A percentile compares a stretch with the other conserved stretches of the same genome.
phyloP scores from a whole-genome alignment of 2,888 invertebrate genomes.

The Drosophila emarginata region DNA sequence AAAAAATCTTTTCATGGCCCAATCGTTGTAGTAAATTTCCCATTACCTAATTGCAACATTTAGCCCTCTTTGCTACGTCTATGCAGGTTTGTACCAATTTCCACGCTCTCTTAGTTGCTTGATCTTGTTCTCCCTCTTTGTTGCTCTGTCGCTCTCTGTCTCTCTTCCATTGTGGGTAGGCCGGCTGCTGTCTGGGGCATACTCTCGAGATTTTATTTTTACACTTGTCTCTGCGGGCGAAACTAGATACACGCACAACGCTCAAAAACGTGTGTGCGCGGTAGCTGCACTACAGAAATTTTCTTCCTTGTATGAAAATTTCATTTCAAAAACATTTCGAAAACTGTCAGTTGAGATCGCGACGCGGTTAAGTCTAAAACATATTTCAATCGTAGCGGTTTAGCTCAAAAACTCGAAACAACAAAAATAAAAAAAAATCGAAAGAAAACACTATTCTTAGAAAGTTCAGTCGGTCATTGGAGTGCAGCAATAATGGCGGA shows the following conservation, averaged over 20 bases:
- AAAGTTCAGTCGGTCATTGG: slow-evolving; percentile 81
- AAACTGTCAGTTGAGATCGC: slow-evolving; percentile 80
- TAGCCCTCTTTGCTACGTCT: not conserved
- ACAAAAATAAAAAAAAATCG: slow-evolving; percentile 34
- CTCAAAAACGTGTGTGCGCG: slow-evolving; percentile 13
- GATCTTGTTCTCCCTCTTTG: not conserved
- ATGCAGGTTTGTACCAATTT: not conserved
- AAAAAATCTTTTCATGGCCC: too few species aligned
- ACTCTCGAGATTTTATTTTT: slow-evolving; percentile 71
- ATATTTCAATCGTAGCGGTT: slow-evolving; percentile 24
- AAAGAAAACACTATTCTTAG: slow-evolving; percentile 47
- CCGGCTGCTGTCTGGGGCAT: slow-evolving; percentile 30
- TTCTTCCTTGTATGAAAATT: slow-evolving; percentile 6
- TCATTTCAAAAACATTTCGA: slow-evolving; percentile 63
- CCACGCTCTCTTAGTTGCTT: slow-evolving; percentile 1
- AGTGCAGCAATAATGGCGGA: slow-evolving; percentile 89
- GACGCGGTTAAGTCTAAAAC: slow-evolving; percentile 77
- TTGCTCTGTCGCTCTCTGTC: slow-evolving; percentile 9
- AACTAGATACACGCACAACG: slow-evolving; percentile 69
- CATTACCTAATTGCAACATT: not conserved
- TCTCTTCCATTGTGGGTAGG: slow-evolving; percentile 19
- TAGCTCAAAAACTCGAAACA: slow-evolving; percentile 24
- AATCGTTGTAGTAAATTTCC: not conserved
- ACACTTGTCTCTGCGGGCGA: slow-evolving; percentile 71
- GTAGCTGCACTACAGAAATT: slow-evolving; percentile 27